Base-by-base conservation (phyloP, 2,797 vertebrate genomes). In the Aphelocoma californica region DNA sequence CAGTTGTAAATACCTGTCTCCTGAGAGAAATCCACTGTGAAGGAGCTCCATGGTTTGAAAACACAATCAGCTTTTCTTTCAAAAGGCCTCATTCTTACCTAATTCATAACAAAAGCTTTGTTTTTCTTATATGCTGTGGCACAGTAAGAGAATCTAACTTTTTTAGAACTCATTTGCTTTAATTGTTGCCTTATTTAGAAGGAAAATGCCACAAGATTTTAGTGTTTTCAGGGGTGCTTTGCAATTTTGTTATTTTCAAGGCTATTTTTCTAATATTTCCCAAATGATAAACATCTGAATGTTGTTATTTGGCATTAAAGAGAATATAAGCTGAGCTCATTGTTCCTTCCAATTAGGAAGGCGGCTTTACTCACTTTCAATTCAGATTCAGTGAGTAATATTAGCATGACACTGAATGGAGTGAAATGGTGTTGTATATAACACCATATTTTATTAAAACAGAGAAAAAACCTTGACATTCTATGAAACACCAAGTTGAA, bases 401-500 rank as follows among this genome's bases (percentile, higher is more conserved):
- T 80, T 81, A 75, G 25, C 70, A 69, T 45, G 69, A 93, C 36
- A 48, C 31, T 58, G 64, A 95, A 95, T 50, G 36, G 70, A 75
- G 31, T 42, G 67, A 80, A 94, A 80, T 54, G 24, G 15, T 67
- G 51, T 82, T 93, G 9, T 61, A 57, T 94, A 60, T 81, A 81
- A 69, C 24, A 75, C 14, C 25, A 14, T 81, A 50, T 67, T 96
- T 82, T 93, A 95, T 88, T 54, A 34, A 94, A 82, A 75, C 28
- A 82, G 23, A 78, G 44, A 29, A 93, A 42, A 87, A 67, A 44
- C 3, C 18, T 48, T 91, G 91, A 80, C 58, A 67, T 88, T 88
- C 77, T 73, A 19, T 75, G 90, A 93, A 95, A 87, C 24, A 86
- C 29, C 17, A 90, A 91, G 29, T 88, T 95, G 81, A 96, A 97